Evolutionary conservation across 1,140 invertebrate species (phyloP).

Genomic region (Hesperophylax magnus): DNA sequence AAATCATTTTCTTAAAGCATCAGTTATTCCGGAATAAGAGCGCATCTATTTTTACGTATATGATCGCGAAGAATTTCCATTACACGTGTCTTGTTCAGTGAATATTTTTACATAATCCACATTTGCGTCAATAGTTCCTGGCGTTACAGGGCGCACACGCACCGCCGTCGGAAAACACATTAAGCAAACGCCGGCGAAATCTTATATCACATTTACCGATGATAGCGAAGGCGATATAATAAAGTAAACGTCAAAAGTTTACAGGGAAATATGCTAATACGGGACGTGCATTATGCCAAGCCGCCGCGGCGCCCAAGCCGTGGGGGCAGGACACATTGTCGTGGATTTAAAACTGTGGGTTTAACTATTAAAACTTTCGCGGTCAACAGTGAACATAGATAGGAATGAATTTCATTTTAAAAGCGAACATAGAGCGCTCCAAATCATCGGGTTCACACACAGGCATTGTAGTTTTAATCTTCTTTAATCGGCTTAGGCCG

Average conservation of each 20-base stretch:
- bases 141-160: neutral
- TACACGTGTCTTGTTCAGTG: slow-evolving; percentile 10
- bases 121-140: slow-evolving; percentile 36
- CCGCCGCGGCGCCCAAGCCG: neutral
- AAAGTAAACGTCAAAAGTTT: slow-evolving; percentile 43
- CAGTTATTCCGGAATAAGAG: slow-evolving; percentile 17
- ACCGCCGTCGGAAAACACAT: slow-evolving; percentile 27
- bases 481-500: too few species aligned
- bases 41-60: slow-evolving; percentile 6
- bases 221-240: slow-evolving; percentile 26
- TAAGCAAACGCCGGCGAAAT: slow-evolving; percentile 28
- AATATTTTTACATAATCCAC: slow-evolving; percentile 46
- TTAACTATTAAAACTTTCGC: too few species aligned
- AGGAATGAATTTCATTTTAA: too few species aligned
- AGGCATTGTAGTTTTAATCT: too few species aligned
- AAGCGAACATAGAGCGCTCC: too few species aligned
- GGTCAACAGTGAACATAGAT: too few species aligned
- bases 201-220: slow-evolving; percentile 38
- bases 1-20: neutral
- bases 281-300: slow-evolving; percentile 27
- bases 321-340: too few species aligned
- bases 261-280: slow-evolving; percentile 34
- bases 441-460: too few species aligned
- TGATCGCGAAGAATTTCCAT: slow-evolving; percentile 17
- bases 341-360: too few species aligned